Evolutionary conservation across 2,113 vertebrate species (phyloP).

Genomic region (Cinclus mexicanus): DNA sequence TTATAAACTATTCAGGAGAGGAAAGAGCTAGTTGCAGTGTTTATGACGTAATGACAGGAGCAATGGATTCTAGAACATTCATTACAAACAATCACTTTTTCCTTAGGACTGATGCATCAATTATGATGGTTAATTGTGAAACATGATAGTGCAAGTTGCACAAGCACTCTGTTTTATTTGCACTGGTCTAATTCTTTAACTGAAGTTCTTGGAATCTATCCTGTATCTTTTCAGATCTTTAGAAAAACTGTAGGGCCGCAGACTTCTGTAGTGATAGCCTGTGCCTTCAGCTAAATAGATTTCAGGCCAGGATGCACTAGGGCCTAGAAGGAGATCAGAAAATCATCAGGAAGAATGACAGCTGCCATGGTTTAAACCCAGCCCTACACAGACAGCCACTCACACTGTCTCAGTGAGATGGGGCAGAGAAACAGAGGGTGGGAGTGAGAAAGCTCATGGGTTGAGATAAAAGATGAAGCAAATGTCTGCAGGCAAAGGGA

Average conservation of each 20-base stretch:
- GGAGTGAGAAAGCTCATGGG: not conserved
- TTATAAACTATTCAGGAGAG: not conserved
- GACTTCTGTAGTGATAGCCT: not conserved
- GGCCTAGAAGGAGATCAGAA: not conserved
- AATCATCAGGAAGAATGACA: not conserved
- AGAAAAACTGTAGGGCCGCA: not conserved
- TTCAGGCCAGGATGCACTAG: not conserved
- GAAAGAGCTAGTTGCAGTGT: not conserved
- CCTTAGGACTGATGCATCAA: not conserved
- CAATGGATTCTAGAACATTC: not conserved
- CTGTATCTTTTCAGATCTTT: not conserved
- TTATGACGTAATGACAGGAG: not conserved
- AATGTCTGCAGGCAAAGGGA: not conserved
- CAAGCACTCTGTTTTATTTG: not conserved
- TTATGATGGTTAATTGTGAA: not conserved
- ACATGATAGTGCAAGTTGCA: not conserved
- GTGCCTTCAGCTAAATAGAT: not conserved
- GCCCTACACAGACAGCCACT: not conserved
- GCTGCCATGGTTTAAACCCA: not conserved
- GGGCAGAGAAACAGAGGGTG: not conserved
- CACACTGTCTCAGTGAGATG: accelerated
- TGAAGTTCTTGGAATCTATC: not conserved
- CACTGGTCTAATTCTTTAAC: not conserved
- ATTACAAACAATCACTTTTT: not conserved
- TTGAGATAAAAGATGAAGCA: not conserved